Evolutionary conservation across 2,113 vertebrate species (phyloP), one percentile per base, ranked within the genome.

Genomic region (Miniopterus natalensis): DNA sequence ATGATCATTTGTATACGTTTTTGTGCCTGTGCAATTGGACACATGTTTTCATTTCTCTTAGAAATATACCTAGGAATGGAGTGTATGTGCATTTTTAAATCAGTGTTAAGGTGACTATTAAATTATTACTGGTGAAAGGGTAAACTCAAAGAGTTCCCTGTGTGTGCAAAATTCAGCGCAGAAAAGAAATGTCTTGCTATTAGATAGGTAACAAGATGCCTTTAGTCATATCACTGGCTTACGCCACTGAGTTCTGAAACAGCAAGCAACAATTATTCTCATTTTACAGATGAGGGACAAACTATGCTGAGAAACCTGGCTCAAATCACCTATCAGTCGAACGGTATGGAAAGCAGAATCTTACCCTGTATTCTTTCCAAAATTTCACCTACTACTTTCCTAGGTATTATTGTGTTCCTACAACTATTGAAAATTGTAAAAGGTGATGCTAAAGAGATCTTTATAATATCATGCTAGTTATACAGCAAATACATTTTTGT

Each of bases 51-150:
- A 14, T 45, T 91, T 84, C 2, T 84, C 31, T 61, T 87, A 40
- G 1, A 9, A 86, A 88, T 65, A 70, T 59, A 65, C 9, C 1
- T 66, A 49, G 7, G 13, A 61, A 6, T 74, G 11, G 2, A 79
- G 88, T 79, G 68, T 55, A 40, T 66, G 13, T 88, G 92, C 9
- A 23, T 49, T 92, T 94, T 94, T 83, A 15, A 78, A 89, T 15
- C 51, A 59, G 66, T 75, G 4, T 74, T 5, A 0, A 92, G 73
- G 85, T 75, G 71, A 92, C 49, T 4, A 0, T 4, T 95, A 79
- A 96, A 84, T 31, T 78, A 74, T 18, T 96, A 36, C 77, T 95
- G 91, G 51, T 66, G 9, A 88, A n/a, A 15, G 17, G 57, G 3
- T 68, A 42, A 83, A 75, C 14, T 68, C 65, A 90, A 88, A 91